Percentiles rank a stretch among this genome's conserved stretches.
Evolutionary conservation across 2,888 invertebrate genomes (phyloP).

Genomic region (Melinopterus prodromus): DNA sequence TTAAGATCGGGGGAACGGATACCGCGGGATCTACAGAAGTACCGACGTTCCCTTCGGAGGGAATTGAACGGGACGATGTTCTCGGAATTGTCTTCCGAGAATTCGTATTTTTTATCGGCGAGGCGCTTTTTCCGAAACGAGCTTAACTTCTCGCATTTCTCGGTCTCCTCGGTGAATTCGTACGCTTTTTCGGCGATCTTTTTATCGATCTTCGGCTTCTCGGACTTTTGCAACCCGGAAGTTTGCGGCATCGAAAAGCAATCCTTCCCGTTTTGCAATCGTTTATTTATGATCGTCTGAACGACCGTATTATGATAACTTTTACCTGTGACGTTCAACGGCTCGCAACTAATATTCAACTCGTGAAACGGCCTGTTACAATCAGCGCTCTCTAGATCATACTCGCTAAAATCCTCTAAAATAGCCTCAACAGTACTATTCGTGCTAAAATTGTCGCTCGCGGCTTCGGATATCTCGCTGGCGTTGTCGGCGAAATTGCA

Average conservation of each 20-base stretch:
- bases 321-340: conserved; percentile 60
- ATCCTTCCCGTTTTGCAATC: conserved; percentile 55
- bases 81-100: conserved; percentile 79
- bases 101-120: conserved; percentile 92
- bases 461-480: conserved; percentile 57
- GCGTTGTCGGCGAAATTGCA: conserved; percentile 52
- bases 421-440: conserved; percentile 59
- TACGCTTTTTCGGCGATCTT: conserved; percentile 77
- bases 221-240: conserved; percentile 45
- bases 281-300: conserved; percentile 57
- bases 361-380: conserved; percentile 61
- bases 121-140: conserved; percentile 83
- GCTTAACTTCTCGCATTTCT: conserved; percentile 87
- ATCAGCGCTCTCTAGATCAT: conserved; percentile 59
- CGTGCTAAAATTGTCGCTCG: conserved; percentile 55
- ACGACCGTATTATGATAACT: conserved; percentile 60
- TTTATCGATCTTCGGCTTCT: conserved; percentile 58
- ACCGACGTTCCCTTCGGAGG: conserved; percentile 61
- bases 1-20: conserved; percentile 57
- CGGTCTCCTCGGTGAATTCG: conserved; percentile 85
- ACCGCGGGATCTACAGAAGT: conserved; percentile 53
- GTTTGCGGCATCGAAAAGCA: conserved; percentile 55
- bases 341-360: conserved; percentile 61
- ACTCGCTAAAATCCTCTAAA: conserved; percentile 60
- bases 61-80: conserved; percentile 73